A percentile compares a stretch with the other conserved stretches of the same genome.
Evolutionary conservation across 2,888 invertebrate genomes (phyloP).

Genomic region (Protophormia terraenovae): DNA sequence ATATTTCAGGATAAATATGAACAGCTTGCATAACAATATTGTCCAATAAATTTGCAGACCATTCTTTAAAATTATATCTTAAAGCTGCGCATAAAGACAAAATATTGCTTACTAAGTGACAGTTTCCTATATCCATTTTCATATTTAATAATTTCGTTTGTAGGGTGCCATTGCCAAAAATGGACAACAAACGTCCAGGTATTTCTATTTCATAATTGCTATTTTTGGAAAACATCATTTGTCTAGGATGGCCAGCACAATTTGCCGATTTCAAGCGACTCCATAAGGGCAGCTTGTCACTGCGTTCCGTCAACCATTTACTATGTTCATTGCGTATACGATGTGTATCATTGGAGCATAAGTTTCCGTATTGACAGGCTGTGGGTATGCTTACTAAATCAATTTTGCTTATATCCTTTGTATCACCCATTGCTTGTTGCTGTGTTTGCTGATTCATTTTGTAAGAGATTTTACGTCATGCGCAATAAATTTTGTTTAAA

Average conservation of each 20-base stretch:
- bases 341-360: not conserved
- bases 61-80: conserved; percentile 84
- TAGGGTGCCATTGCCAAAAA: conserved; percentile 83
- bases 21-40: conserved; percentile 84
- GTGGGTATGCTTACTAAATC: not conserved
- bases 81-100: conserved; percentile 84
- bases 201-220: conserved; percentile 85
- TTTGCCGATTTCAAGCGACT: conserved; percentile 5
- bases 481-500: not conserved
- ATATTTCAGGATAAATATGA: conserved; percentile 83
- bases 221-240: conserved; percentile 79
- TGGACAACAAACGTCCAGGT: conserved; percentile 85
- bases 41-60: conserved; percentile 85
- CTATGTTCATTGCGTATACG: conserved; percentile 18
- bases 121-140: not conserved
- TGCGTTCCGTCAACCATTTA: conserved; percentile 22
- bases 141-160: conserved; percentile 83
- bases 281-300: conserved; percentile 26
- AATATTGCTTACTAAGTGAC: conserved; percentile 81
- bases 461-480: not conserved
- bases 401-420: not conserved
- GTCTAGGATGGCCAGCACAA: not conserved
- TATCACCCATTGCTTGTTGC: not conserved
- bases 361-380: not conserved
- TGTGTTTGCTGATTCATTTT: not conserved